Evolutionary conservation across 2,113 vertebrate species (phyloP), one percentile per base, ranked within the genome.

Genomic region (Oryzias javanicus): DNA sequence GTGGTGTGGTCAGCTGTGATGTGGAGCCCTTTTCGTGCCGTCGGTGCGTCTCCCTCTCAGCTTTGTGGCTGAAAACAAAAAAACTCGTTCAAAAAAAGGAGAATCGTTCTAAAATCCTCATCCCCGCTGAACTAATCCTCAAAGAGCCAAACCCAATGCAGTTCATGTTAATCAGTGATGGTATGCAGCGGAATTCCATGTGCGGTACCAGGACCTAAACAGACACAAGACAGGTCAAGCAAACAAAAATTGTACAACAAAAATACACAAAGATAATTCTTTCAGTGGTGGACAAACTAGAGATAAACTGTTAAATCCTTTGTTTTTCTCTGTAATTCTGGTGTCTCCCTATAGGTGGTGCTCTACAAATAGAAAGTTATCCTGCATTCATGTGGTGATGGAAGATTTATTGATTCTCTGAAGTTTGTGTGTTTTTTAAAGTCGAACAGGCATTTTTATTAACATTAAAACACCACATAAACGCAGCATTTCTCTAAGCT

Each of bases 201-300:
- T 14, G 15, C 91, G 90, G 61, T 90, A 89, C 91, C 91, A 92
- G 15, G 88, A 67, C 55, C 91, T 92, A 76, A 47, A 75, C 72
- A 41, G 19, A 1, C 40, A 64, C 27, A 58, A 16, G 22, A 12
- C 10, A 10, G 45, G n/a, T n/a, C n/a, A 20, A 10, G 8, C 17
- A 47, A 17, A 18, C n/a, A 18, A 47, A 47, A 47, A 12, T 18
- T n/a, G 8, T 47, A 19, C n/a, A 17, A 12, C 44, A 17, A n/a
- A n/a, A 46, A 7, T 46, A 18, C 44, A 46, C 16, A 3, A n/a
- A 8, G 6, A 45, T 14, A 4, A 45, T 17, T 2, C 16, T 35
- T 3, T 12, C 22, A 22, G 22, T 2, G 22, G 22, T 22, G 22
- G 22, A 22, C 3, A 22, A 22, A 22, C 22, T 22, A 3, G 2